A percentile compares a stretch with the other conserved stretches of the same genome.
These are phyloP conservation scores for Acestrorhynchus altus DNA, from an alignment of 2,797 vertebrate species.

Conservation along the genomic window DNA sequence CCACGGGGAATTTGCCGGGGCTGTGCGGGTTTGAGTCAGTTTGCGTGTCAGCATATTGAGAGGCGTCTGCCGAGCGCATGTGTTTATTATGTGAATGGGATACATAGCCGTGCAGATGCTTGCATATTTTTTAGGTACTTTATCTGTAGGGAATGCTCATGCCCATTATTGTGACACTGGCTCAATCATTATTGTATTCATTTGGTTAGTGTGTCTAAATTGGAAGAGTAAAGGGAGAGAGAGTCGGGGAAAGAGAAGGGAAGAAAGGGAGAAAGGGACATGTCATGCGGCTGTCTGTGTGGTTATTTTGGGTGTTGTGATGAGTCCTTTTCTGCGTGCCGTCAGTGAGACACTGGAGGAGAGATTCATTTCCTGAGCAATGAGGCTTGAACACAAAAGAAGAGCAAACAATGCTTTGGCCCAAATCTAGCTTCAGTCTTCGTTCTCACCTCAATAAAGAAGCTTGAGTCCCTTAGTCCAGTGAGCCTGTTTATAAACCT, in stretches of 20 bases:
- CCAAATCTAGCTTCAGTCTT: not conserved
- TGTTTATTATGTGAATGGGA: not conserved
- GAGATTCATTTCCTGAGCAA: conserved; percentile 44
- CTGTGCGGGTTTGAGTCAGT: conserved; percentile 7
- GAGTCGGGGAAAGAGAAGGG: not conserved
- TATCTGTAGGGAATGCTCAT: not conserved
- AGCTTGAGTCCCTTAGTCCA: not conserved
- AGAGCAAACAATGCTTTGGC: conserved; percentile 10
- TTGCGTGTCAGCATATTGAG: conserved; percentile 41
- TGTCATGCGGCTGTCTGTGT: not conserved
- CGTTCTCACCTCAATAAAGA: too few relatives aligned
- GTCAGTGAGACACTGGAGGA: conserved; percentile 20
- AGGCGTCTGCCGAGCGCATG: conserved; percentile 24
- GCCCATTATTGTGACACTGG: not conserved
- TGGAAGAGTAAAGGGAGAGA: not conserved
- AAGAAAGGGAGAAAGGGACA: conserved; percentile 1
- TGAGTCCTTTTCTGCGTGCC: conserved; percentile 33
- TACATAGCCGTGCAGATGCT: conserved; percentile 1
- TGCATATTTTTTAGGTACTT: not conserved
- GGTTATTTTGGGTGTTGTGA: conserved; percentile 39
- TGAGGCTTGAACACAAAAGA: conserved; percentile 12
- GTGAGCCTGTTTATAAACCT: conserved; percentile 22
- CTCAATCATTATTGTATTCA: not conserved
- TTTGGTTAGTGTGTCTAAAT: not conserved
- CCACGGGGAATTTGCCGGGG: conserved; percentile 26